phyloP scores from a whole-genome alignment of 2,113 vertebrate genomes.

The Sylvilagus bachmani region DNA sequence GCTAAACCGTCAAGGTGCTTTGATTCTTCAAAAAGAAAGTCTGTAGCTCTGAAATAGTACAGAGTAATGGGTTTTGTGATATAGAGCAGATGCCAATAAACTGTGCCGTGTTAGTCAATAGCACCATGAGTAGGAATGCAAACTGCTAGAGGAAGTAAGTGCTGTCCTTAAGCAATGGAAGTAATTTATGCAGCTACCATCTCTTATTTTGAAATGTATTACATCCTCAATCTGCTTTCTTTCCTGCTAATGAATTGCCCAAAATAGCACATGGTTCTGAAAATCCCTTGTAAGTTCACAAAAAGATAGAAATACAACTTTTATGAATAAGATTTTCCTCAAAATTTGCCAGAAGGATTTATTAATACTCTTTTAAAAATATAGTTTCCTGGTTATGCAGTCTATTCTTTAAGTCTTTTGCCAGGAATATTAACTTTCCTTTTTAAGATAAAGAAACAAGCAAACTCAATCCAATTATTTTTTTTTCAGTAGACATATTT shows the following conservation, averaged over 20 bases:
- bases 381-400: not conserved
- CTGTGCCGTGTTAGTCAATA: slow-evolving; percentile 68
- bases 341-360: slow-evolving; percentile 24
- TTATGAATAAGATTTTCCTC: not conserved
- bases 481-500: not conserved
- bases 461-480: not conserved
- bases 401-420: slow-evolving; percentile 14
- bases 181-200: not conserved
- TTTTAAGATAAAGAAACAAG: slow-evolving; percentile 39
- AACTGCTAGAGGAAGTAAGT: slow-evolving; percentile 61
- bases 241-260: slow-evolving; percentile 60
- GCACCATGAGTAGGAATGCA: slow-evolving; percentile 32
- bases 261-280: slow-evolving; percentile 46
- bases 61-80: slow-evolving; percentile 53
- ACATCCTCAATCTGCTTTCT: slow-evolving; percentile 49
- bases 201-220: slow-evolving; percentile 49
- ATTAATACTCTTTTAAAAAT: slow-evolving; percentile 26
- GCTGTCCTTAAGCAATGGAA: slow-evolving; percentile 66
- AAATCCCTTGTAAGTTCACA: slow-evolving; percentile 8
- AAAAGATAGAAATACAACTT: slow-evolving; percentile 4
- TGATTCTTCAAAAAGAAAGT: slow-evolving; percentile 17
- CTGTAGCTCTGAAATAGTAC: not conserved
- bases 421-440: slow-evolving; percentile 6
- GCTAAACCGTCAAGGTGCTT: not conserved
- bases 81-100: slow-evolving; percentile 72